Conservation (phyloP, 2,797 vertebrate species). For the Gymnothorax javanicus region DNA sequence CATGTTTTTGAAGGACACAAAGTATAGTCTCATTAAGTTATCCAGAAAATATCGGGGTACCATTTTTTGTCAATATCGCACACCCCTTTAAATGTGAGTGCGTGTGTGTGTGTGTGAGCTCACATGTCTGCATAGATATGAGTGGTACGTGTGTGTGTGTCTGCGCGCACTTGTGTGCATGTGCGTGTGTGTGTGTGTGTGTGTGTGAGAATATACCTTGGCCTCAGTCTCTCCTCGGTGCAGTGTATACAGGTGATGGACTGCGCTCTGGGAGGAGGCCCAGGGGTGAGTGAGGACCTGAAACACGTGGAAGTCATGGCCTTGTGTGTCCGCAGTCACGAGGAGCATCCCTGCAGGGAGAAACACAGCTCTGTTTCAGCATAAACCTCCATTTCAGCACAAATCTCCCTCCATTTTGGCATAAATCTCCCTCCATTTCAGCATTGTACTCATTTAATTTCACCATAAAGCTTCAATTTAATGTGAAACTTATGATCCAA, state of each 20-base stretch:
- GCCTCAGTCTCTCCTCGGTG: constrained; percentile 98
- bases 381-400: background rate
- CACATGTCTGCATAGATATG: constrained; percentile 13
- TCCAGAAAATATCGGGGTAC: too few relatives aligned
- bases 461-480: too few relatives aligned
- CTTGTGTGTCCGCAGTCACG: constrained; percentile 92
- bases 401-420: too few relatives aligned
- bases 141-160: constrained; percentile 19
- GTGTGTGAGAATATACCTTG: constrained; percentile 80
- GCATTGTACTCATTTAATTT: too few relatives aligned
- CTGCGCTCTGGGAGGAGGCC: constrained; percentile 94
- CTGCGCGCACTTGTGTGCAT: background rate
- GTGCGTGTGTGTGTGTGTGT: constrained; percentile 22
- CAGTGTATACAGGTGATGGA: constrained; percentile 96
- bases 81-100: too few relatives aligned
- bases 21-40: too few relatives aligned
- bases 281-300: constrained; percentile 97
- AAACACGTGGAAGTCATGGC: constrained; percentile 97
- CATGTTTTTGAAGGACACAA: too few relatives aligned
- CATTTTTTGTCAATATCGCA: too few relatives aligned
- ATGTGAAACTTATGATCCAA: too few relatives aligned
- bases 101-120: background rate
- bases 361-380: background rate
- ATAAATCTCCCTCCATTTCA: too few relatives aligned
- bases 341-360: constrained; percentile 87